Percentiles rank a stretch among this genome's conserved stretches.
Evolutionary conservation across 2,113 vertebrate genomes (phyloP).

Genomic region (Kryptolebias marmoratus): DNA sequence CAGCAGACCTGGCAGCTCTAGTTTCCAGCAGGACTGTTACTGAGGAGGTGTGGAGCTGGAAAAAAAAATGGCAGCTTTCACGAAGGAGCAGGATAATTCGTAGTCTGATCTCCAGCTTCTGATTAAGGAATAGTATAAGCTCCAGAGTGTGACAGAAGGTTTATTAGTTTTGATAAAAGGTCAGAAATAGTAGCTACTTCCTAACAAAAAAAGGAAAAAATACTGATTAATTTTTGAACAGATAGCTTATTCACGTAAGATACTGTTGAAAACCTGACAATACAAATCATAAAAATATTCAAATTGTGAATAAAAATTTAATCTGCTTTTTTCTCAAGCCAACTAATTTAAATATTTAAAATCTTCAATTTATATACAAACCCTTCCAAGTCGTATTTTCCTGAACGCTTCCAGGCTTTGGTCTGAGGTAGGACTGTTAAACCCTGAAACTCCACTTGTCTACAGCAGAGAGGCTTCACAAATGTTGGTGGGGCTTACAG

Average conservation of each 20-base stretch:
- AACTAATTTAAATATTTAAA: neutral
- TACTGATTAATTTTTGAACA: too few relatives aligned
- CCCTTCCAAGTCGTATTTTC: neutral
- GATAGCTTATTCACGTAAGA: too few relatives aligned
- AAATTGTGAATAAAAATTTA: too few relatives aligned
- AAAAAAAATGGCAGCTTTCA: slow-evolving; percentile 19
- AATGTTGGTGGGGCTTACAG: neutral
- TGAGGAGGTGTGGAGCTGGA: neutral
- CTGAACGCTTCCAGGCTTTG: neutral
- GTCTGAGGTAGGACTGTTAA: slow-evolving; percentile 2
- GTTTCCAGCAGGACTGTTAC: slow-evolving; percentile 30
- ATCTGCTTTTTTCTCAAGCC: neutral
- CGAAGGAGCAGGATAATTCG: slow-evolving; percentile 14
- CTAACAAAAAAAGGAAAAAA: neutral
- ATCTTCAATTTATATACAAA: neutral
- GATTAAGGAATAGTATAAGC: slow-evolving; percentile 20
- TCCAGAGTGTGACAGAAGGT: neutral
- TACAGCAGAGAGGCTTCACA: slow-evolving; percentile 6
- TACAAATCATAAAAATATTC: neutral
- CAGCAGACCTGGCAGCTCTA: slow-evolving; percentile 17
- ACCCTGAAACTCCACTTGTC: slow-evolving; percentile 7
- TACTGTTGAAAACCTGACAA: too few relatives aligned
- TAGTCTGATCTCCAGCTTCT: slow-evolving; percentile 24
- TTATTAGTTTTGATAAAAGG: neutral
- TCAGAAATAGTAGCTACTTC: neutral